phyloP scores from a whole-genome alignment of 2,113 vertebrate species.

The Vimba vimba region DNA sequence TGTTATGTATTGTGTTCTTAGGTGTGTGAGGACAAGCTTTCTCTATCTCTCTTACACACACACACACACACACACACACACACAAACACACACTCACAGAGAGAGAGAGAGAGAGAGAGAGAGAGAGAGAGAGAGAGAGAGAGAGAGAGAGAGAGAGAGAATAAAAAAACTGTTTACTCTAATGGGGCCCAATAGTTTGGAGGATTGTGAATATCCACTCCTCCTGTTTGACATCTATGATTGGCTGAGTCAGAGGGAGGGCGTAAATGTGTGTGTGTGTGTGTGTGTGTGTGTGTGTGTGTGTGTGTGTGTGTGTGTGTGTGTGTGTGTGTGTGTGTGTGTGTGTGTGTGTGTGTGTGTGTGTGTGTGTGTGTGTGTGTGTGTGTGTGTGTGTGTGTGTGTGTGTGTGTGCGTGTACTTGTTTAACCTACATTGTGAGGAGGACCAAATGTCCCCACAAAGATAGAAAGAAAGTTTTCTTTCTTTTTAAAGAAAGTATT shows the following conservation, averaged over 20 bases:
- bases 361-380: not conserved
- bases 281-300: no score
- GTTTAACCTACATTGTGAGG: no score
- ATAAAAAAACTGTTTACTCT: constrained; percentile 22
- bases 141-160: not conserved
- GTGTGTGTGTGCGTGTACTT: no score
- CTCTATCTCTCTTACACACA: not conserved
- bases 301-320: not conserved
- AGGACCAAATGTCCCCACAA: no score
- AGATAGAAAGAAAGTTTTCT: no score
- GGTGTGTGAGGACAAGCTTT: constrained; percentile 23
- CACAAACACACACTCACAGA: no score
- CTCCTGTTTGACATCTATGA: constrained; percentile 27
- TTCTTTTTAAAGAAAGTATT: no score
- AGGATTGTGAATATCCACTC: constrained; percentile 36
- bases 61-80: no score
- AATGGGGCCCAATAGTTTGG: not conserved
- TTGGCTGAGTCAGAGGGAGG: constrained; percentile 37
- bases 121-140: no score
- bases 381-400: not conserved
- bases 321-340: not conserved
- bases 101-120: no score
- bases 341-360: not conserved
- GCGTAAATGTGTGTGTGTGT: not conserved
- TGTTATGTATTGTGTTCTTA: constrained; percentile 23